phyloP scores from a whole-genome alignment of 1,140 invertebrate species.

The Diprion similis region DNA sequence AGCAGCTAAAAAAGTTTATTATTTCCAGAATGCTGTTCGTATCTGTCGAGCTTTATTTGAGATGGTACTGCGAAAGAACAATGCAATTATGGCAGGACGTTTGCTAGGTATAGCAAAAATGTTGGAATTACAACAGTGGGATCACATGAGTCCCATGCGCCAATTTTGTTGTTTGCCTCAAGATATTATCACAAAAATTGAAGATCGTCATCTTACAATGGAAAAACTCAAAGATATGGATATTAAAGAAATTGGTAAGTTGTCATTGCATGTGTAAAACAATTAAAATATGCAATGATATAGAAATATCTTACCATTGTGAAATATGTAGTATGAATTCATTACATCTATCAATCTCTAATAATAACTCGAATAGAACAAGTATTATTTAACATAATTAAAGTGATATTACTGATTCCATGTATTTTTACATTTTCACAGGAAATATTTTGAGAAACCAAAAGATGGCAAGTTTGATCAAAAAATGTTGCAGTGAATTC shows the following conservation, averaged over 20 bases:
- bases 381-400: no score
- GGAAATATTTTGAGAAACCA: conserved; percentile 80
- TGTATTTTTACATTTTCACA: conserved; percentile 42
- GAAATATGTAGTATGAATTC: conserved; percentile 8
- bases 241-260: conserved; percentile 80
- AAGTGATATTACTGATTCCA: no score
- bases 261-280: conserved; percentile 16
- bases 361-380: not conserved
- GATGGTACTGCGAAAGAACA: conserved; percentile 88
- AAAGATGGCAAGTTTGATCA: conserved; percentile 78
- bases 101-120: conserved; percentile 87
- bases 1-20: conserved; percentile 14
- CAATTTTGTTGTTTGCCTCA: conserved; percentile 84
- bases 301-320: not conserved
- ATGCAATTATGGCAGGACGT: conserved; percentile 85
- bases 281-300: conserved; percentile 4
- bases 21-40: conserved; percentile 82
- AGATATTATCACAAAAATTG: conserved; percentile 85
- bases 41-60: conserved; percentile 95
- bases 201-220: conserved; percentile 76
- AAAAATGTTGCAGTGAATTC: conserved; percentile 86
- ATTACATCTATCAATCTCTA: not conserved
- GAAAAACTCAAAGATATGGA: conserved; percentile 86
- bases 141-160: conserved; percentile 82
- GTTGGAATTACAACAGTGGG: conserved; percentile 90